Evolutionary conservation across 2,888 invertebrate species (phyloP), one percentile per base, ranked within the genome.

Genomic region (Drosophila engyochracea): DNA sequence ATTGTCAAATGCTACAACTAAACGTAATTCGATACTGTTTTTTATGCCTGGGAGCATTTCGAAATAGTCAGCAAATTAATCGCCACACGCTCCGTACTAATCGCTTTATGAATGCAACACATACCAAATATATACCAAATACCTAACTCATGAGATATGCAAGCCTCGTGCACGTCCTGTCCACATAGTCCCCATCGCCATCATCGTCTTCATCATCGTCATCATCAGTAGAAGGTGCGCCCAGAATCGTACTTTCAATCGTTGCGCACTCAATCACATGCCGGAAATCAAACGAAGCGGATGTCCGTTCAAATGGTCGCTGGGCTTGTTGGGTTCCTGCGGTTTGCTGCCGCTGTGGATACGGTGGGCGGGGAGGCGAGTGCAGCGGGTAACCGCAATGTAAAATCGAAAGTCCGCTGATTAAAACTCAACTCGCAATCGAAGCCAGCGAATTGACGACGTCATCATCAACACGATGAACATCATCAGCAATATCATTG

Each of bases 221-320:
- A 49, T 49, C 70, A 70, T 51, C 74, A 22, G 67, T 60, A 44
- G 51, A 14, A 25, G 70, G 37, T n/a, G 35, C 47, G 47, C 33
- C 61, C 65, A 53, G 76, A 69, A 74, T 70, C 66, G 75, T 68
- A 75, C 80, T 80, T 79, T 71, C 80, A 61, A 71, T 74, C 71
- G 75, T 80, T 80, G 83, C 74, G 80, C 85, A 90, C 90, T 82
- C 85, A 88, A 86, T 86, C 89, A 89, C 87, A 86, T 86, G 87
- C 86, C 89, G 86, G 86, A 87, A 90, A 89, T 90, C 89, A 89
- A 90, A 80, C 87, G 87, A 76, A 82, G 74, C 91, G 86, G 91
- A 87, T 82, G 70, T 87, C 86, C 86, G 87, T 77, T 86, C 84
- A 81, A 81, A 79, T 86, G 81, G 89, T 79, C 85, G 79, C 74